Evolutionary conservation across 30 jellyfish, hydroid and myxozoan species (phyloP), one percentile per base, ranked within the genome.

Genomic region (Sanderia malayensis): DNA sequence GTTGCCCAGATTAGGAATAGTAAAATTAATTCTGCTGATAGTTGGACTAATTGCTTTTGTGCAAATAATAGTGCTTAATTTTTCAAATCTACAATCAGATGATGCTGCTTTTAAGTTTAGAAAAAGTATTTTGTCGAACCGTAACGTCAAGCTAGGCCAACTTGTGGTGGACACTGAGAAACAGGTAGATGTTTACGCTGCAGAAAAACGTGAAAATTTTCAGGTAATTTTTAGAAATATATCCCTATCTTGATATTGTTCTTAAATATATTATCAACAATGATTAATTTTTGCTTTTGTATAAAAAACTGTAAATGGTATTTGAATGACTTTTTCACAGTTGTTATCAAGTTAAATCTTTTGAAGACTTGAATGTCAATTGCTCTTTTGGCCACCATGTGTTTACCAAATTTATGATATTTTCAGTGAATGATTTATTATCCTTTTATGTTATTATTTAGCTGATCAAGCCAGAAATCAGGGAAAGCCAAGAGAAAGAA

Each of bases 41-140:
- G 96, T 94, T 10, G 80, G 89, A 10, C 61, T 90, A 20, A 90
- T 90, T 8, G 98, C 72, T 44, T 74, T 82, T 20, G 98, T 90
- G 26, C 98, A 86, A 63, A 60, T 90, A 24, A 24, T 90, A 34
- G 62, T 83, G 74, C 71, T 67, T 46, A 80, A 66, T 63, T 77
- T 90, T 44, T 60, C 98, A 25, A 32, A 44, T 27, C 44, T 69
- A 19, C 82, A 81, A 33, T 58, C 93, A 26, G 61, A 81, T 53
- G 93, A 81, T 58, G 77, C 32, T 17, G 25, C 33, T 57, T 24
- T 81, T 45, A 70, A 81, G 22, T 68, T 47, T 55, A 69, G 85
- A 20, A 81, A 70, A 45, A 81, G 87, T 46, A 27, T 76, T 57
- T 60, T 74, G 19, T 32, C 70, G 20, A n/a, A n/a, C n/a, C n/a